These are phyloP conservation scores for Leptopilina drosophilae DNA, from an alignment of 2,888 invertebrate genomes.

Conservation along the genomic window DNA sequence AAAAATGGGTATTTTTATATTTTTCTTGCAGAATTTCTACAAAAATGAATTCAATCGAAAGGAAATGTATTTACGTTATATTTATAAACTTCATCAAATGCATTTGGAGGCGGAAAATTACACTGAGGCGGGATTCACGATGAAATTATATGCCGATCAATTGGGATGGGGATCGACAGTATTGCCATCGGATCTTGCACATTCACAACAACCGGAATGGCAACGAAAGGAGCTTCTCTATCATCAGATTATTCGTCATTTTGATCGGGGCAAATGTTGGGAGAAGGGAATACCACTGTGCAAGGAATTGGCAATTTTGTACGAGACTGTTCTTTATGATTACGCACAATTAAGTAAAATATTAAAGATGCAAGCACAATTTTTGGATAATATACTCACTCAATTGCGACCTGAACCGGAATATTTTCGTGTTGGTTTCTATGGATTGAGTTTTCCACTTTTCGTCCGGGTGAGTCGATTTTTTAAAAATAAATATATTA, in stretches of 20 bases:
- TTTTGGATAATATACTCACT: constrained; percentile 93
- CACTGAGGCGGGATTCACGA: constrained; percentile 95
- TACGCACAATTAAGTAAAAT: constrained; percentile 92
- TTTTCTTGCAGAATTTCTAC: constrained; percentile 89
- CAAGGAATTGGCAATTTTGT: constrained; percentile 91
- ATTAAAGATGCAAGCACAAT: constrained; percentile 90
- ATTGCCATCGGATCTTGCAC: constrained; percentile 82
- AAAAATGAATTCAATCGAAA: constrained; percentile 96
- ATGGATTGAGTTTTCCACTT: constrained; percentile 94
- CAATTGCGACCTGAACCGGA: constrained; percentile 94
- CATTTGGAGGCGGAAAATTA: constrained; percentile 95
- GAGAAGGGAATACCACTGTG: constrained; percentile 95
- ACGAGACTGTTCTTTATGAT: constrained; percentile 91
- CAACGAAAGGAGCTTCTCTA: constrained; percentile 93
- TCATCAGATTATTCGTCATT: constrained; percentile 92
- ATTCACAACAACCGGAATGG: constrained; percentile 90
- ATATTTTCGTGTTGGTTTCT: constrained; percentile 97
- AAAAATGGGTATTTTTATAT: constrained; percentile 59
- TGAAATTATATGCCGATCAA: constrained; percentile 95
- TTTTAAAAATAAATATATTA: not conserved
- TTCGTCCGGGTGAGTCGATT: constrained; percentile 90
- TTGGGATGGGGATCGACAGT: constrained; percentile 88
- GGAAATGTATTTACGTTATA: constrained; percentile 97
- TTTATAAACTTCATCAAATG: constrained; percentile 95
- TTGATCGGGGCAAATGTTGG: constrained; percentile 98